Percentiles rank a stretch among this genome's conserved stretches.
Conservation (phyloP, 2,888 invertebrate species). For the Dryocosmus kuriphilus region DNA sequence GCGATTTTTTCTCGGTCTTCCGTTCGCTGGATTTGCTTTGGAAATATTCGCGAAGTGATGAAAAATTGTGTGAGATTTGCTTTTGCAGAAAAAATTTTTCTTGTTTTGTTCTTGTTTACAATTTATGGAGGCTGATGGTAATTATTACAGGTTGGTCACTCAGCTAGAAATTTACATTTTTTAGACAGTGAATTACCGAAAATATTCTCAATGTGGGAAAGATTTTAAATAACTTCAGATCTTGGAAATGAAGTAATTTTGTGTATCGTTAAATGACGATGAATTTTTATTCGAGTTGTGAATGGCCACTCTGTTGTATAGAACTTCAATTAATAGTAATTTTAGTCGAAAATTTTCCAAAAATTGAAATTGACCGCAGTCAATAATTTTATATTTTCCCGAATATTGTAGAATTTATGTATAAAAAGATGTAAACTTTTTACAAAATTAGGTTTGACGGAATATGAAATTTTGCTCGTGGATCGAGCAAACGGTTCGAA, state of each 20-base stretch:
- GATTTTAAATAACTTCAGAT: too few species aligned
- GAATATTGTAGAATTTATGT: neutral
- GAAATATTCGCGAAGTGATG: conserved; percentile 9
- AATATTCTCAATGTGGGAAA: neutral
- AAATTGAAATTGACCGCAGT: too few species aligned
- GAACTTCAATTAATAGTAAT: neutral
- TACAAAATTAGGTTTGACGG: conserved; percentile 3
- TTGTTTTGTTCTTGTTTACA: neutral
- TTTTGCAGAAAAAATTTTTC: neutral
- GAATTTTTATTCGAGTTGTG: neutral
- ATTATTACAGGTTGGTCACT: neutral
- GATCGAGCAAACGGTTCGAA: conserved; percentile 53
- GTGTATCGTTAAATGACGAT: neutral
- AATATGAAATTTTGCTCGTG: conserved; percentile 55
- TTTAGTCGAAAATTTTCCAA: too few species aligned
- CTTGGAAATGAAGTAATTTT: too few species aligned
- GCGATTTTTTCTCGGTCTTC: conserved; percentile 31
- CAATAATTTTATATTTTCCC: neutral
- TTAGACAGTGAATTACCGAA: neutral
- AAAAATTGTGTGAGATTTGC: neutral
- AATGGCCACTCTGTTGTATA: neutral
- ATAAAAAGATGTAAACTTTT: conserved; percentile 6
- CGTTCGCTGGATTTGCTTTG: conserved; percentile 1
- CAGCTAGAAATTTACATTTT: neutral
- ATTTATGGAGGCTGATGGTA: neutral